phyloP scores from a whole-genome alignment of 1,140 invertebrate genomes.

The Drosophila arizonae region DNA sequence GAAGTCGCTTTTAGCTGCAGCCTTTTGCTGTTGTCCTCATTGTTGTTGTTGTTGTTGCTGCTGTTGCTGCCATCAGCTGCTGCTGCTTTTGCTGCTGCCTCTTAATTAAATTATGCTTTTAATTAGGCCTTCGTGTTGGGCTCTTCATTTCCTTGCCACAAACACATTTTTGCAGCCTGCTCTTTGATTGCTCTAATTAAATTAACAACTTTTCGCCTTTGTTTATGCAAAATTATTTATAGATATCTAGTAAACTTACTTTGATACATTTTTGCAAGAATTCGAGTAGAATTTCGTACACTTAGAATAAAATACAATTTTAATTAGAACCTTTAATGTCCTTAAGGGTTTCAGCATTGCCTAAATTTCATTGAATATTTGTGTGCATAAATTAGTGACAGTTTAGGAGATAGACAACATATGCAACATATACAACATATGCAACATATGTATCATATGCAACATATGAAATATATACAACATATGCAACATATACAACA shows the following conservation, averaged over 20 bases:
- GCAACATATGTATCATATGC: too few relatives aligned
- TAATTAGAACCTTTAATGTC: too few relatives aligned
- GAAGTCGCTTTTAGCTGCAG: constrained; percentile 31
- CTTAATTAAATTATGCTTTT: constrained; percentile 78
- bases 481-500: too few relatives aligned
- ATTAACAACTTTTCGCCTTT: constrained; percentile 36
- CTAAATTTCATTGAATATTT: too few relatives aligned
- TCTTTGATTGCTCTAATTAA: constrained; percentile 42
- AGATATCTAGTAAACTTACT: constrained; percentile 1
- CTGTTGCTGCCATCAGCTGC: constrained; percentile 34
- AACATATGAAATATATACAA: too few relatives aligned
- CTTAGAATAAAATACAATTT: too few relatives aligned
- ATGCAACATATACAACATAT: too few relatives aligned
- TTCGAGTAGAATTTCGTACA: background rate
- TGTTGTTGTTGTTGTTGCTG: background rate
- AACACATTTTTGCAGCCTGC: constrained; percentile 25
- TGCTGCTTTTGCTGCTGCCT: constrained; percentile 51
- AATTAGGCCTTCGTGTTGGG: constrained; percentile 63
- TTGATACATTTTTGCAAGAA: background rate
- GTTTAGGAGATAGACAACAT: too few relatives aligned
- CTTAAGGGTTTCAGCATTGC: too few relatives aligned
- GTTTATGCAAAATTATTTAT: constrained; percentile 24
- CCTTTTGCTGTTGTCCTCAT: constrained; percentile 27
- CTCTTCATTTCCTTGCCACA: constrained; percentile 28
- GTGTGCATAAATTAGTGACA: too few relatives aligned